Percentiles rank a stretch among this genome's conserved stretches.
Evolutionary conservation across 1,140 invertebrate genomes (phyloP).

Genomic region (Thaumatotibia leucotreta): DNA sequence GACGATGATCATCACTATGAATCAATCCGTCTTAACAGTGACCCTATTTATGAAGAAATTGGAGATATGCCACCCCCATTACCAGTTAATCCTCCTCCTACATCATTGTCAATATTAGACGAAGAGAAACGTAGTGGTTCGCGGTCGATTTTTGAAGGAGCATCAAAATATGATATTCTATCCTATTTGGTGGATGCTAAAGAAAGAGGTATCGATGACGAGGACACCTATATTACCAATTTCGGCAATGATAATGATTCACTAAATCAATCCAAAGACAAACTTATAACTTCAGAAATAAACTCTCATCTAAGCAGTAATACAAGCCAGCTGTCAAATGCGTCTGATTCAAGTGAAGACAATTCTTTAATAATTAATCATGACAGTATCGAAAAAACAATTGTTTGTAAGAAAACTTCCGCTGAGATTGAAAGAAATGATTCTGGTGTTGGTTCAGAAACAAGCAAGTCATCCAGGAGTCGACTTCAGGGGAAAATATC

Average conservation of each 20-base stretch:
- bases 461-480: conserved; percentile 89
- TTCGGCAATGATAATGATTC: conserved; percentile 76
- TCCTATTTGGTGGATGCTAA: conserved; percentile 92
- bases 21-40: conserved; percentile 83
- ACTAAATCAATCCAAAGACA: conserved; percentile 77
- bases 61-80: conserved; percentile 86
- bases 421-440: conserved; percentile 92
- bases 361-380: conserved; percentile 79
- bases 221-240: conserved; percentile 79
- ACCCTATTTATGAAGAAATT: conserved; percentile 94
- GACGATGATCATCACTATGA: conserved; percentile 87
- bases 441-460: conserved; percentile 95
- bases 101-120: conserved; percentile 74
- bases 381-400: conserved; percentile 72
- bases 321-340: conserved; percentile 77
- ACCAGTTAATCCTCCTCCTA: conserved; percentile 84
- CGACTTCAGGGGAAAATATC: conserved; percentile 79
- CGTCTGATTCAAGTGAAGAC: conserved; percentile 83
- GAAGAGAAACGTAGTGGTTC: conserved; percentile 81
- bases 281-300: conserved; percentile 67
- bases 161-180: conserved; percentile 92
- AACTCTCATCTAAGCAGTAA: conserved; percentile 78
- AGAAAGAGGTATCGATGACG: conserved; percentile 81
- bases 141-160: conserved; percentile 88
- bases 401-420: conserved; percentile 75